These are phyloP conservation scores for Aporophyla nigra DNA, from an alignment of 2,888 invertebrate genomes.

Conservation along the genomic window DNA sequence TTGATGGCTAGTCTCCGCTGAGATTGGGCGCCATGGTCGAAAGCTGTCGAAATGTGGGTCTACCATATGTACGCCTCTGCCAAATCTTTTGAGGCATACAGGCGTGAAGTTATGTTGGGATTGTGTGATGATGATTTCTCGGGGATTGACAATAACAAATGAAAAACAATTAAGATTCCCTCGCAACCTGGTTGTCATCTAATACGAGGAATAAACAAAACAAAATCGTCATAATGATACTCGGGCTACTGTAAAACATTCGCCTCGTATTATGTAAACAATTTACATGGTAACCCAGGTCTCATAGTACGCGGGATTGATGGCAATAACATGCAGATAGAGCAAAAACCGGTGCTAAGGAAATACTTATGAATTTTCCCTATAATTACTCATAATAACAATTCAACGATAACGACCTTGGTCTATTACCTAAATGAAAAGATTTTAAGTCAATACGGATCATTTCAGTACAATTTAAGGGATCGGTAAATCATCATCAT, in stretches of 20 bases:
- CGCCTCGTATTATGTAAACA: constrained; percentile 19
- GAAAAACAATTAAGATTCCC: neutral
- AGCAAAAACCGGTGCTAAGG: neutral
- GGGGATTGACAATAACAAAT: neutral
- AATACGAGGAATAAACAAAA: constrained; percentile 4
- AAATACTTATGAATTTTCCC: neutral
- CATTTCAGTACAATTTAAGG: neutral
- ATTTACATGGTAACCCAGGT: neutral
- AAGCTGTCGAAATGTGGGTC: too few relatives aligned
- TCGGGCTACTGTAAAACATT: constrained; percentile 26
- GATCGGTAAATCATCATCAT: neutral
- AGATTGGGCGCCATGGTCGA: too few relatives aligned
- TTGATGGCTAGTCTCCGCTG: too few relatives aligned
- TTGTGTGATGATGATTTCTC: neutral
- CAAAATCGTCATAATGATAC: neutral
- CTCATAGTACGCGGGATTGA: neutral
- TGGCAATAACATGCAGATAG: neutral
- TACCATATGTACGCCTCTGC: too few relatives aligned
- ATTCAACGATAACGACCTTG: neutral
- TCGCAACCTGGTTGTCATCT: neutral
- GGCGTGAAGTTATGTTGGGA: neutral
- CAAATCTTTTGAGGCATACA: too few relatives aligned
- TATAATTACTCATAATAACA: neutral
- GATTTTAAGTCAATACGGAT: neutral
- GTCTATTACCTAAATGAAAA: neutral